phyloP scores from a whole-genome alignment of 2,797 vertebrate species.

The Calcarius lapponicus region DNA sequence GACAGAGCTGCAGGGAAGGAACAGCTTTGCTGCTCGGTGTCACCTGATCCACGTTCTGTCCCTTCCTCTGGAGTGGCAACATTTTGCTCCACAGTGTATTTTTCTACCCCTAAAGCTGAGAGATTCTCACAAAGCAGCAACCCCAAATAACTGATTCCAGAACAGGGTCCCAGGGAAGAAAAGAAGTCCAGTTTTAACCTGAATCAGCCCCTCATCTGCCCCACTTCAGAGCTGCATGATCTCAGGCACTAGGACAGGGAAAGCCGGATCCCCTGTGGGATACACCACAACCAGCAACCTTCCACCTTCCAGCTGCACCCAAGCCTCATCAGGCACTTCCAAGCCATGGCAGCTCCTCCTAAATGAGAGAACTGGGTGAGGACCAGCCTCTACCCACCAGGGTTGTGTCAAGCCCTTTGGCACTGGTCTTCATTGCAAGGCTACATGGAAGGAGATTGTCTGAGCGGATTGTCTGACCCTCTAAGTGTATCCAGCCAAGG shows the following conservation, averaged over 20 bases:
- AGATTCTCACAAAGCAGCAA: not conserved
- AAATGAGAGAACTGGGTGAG: not conserved
- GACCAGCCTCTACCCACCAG: not conserved
- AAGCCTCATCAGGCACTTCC: not conserved
- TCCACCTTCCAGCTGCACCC: not conserved
- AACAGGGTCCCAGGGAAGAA: not conserved
- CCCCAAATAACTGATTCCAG: not conserved
- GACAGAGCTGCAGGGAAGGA: not conserved
- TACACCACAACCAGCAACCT: not conserved
- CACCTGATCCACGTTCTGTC: too few relatives aligned
- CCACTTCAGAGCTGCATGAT: not conserved
- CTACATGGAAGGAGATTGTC: not conserved
- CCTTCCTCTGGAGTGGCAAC: too few relatives aligned
- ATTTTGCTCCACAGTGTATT: too few relatives aligned
- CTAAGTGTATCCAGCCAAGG: not conserved
- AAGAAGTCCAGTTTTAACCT: not conserved
- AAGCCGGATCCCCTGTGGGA: not conserved
- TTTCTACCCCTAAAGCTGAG: too few relatives aligned
- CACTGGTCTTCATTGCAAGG: not conserved
- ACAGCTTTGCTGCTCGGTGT: constrained; percentile 43
- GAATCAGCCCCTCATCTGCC: not conserved
- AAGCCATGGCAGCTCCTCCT: too few relatives aligned
- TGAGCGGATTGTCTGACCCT: not conserved
- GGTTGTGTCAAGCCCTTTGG: not conserved
- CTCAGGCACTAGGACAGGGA: not conserved